These are phyloP conservation scores for Drosophila jambulina DNA, from an alignment of 1,140 invertebrate species.

Conservation along the genomic window DNA sequence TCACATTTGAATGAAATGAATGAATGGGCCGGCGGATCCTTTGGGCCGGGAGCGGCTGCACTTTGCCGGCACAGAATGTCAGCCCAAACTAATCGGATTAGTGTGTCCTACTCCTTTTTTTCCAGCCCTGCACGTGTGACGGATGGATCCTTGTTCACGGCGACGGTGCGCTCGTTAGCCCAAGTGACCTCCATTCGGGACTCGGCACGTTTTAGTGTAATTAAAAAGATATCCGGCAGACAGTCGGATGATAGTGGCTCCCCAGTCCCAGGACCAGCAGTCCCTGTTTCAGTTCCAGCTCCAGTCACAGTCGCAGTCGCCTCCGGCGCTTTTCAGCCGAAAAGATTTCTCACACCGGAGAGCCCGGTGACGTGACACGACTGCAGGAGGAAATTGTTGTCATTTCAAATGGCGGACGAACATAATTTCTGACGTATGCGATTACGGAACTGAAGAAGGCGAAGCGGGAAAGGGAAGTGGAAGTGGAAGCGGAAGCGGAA, in stretches of 20 bases:
- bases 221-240: conserved; percentile 79
- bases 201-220: conserved; percentile 80
- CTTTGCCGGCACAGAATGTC: conserved; percentile 72
- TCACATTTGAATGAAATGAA: conserved; percentile 81
- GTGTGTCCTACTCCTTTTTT: conserved; percentile 69
- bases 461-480: conserved; percentile 16
- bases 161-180: conserved; percentile 66
- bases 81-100: conserved; percentile 80
- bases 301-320: conserved; percentile 33
- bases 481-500: conserved; percentile 7
- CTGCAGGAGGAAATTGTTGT: conserved; percentile 55
- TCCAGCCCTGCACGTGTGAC: conserved; percentile 47
- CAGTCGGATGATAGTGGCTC: conserved; percentile 44
- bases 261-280: conserved; percentile 8
- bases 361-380: conserved; percentile 42
- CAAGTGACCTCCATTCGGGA: conserved; percentile 77
- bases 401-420: conserved; percentile 68
- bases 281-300: conserved; percentile 4
- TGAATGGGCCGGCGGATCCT: conserved; percentile 55
- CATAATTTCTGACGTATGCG: conserved; percentile 82
- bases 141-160: conserved; percentile 52
- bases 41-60: conserved; percentile 43
- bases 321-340: conserved; percentile 39
- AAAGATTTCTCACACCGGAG: conserved; percentile 41
- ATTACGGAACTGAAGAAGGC: conserved; percentile 62